Base-by-base conservation (phyloP, 2,113 vertebrate species). In the Polypterus bichir region DNA sequence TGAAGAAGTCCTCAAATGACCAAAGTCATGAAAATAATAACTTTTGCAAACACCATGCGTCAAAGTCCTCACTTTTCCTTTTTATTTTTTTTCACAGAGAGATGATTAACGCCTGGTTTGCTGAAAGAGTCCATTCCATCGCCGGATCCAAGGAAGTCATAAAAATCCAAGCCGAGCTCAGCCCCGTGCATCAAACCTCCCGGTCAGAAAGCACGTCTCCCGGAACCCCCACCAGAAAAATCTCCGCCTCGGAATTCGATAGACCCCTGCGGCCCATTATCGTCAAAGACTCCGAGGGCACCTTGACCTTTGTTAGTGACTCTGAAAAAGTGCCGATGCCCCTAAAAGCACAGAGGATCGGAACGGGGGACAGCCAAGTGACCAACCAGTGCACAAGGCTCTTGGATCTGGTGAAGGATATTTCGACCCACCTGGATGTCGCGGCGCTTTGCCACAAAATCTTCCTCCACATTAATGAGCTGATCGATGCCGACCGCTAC, bases 31-130 rank as follows among this genome's bases (percentile, higher is more conserved):
- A 27, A 27, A 27, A 27, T 27, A 2, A 27, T 27, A 27, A 27
- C 27, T 27, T 27, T n/a, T 27, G 27, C 27, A 27, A 53, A 11
- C 44, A 54, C 6, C 54, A 62, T 46, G 9, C 45, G 48, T 5
- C 45, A 27, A 27, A 62, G 11, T 62, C 44, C 44, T 5, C 10
- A 11, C 55, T 62, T 62, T 11, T 9, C 55, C 44, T 10, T 27
- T 27, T 27, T 27, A 27, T 56, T 8, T 53, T 51, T 3, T 72
- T 66, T 75, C 59, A 62, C 81, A 97, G 94, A 88, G 94, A 97
- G 81, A 97, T 97, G 94, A 94, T 98, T 83, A 99, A 99, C 63
- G 91, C 91, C 70, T 98, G 96, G 96, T 98, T 99, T 62, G 86
- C 94, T 81, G 93, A 99, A 77, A 86, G 92, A 68, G 86, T 97